Percentiles rank a stretch among this genome's conserved stretches.
Conservation (phyloP, 1,140 invertebrate species). For the Euura saliciscinereae region DNA sequence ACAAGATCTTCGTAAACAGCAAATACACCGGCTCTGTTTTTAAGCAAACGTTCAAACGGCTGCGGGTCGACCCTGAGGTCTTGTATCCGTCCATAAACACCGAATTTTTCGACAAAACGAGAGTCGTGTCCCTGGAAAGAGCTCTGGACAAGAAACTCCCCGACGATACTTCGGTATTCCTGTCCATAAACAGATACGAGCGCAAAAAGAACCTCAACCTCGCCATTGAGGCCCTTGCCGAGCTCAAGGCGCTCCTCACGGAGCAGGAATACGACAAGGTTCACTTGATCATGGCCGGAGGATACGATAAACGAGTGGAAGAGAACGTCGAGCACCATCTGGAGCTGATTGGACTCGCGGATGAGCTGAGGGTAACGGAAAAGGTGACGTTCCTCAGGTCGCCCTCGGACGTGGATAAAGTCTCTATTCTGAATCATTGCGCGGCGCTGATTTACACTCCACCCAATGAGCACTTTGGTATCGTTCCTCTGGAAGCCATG, state of each 20-base stretch:
- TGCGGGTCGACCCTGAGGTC: slow-evolving; percentile 74
- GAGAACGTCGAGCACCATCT: slow-evolving; percentile 91
- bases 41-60: slow-evolving; percentile 79
- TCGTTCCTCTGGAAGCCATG: slow-evolving; percentile 99
- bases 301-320: slow-evolving; percentile 88
- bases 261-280: slow-evolving; percentile 67
- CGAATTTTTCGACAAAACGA: slow-evolving; percentile 71
- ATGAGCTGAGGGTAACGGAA: slow-evolving; percentile 71
- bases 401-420: slow-evolving; percentile 84
- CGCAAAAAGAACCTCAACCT: slow-evolving; percentile 93
- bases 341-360: slow-evolving; percentile 73
- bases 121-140: slow-evolving; percentile 59
- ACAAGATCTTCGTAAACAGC: slow-evolving; percentile 94
- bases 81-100: slow-evolving; percentile 95
- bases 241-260: slow-evolving; percentile 64
- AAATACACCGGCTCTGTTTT: slow-evolving; percentile 89
- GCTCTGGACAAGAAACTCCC: slow-evolving; percentile 49
- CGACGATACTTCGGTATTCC: slow-evolving; percentile 70
- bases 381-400: slow-evolving; percentile 87
- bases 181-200: slow-evolving; percentile 98
- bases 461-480: slow-evolving; percentile 98
- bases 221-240: slow-evolving; percentile 80
- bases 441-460: slow-evolving; percentile 93
- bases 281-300: slow-evolving; percentile 94
- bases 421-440: slow-evolving; percentile 76